These are phyloP conservation scores for Zaprionus nigranus DNA, from an alignment of 1,140 invertebrate species.

Conservation along the genomic window DNA sequence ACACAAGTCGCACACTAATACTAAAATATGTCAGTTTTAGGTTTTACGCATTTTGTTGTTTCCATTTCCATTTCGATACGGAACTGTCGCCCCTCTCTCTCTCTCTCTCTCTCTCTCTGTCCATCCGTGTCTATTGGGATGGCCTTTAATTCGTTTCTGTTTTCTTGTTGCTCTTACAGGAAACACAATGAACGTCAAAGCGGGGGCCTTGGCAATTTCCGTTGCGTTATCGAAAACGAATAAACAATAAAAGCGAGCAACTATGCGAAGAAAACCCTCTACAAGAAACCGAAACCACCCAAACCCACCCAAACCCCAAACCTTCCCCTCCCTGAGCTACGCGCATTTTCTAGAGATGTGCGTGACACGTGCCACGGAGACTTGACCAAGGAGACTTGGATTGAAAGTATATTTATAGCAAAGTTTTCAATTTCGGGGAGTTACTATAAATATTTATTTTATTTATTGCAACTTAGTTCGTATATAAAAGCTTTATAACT, in stretches of 20 bases:
- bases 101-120: slow-evolving; percentile 23
- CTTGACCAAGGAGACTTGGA: too few relatives aligned
- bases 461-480: not conserved
- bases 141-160: slow-evolving; percentile 64
- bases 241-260: slow-evolving; percentile 75
- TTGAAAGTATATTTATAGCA: too few relatives aligned
- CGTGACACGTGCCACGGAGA: slow-evolving; percentile 2
- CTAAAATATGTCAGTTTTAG: slow-evolving; percentile 63
- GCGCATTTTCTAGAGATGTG: slow-evolving; percentile 27
- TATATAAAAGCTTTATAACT: not conserved
- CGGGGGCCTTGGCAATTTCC: slow-evolving; percentile 69
- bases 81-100: not conserved
- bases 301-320: not conserved
- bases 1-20: slow-evolving; percentile 43
- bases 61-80: slow-evolving; percentile 39
- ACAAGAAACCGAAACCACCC: not conserved
- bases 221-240: slow-evolving; percentile 79
- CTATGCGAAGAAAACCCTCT: slow-evolving; percentile 47
- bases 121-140: slow-evolving; percentile 15
- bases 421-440: not conserved
- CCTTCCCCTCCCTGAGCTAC: not conserved
- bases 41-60: slow-evolving; percentile 70
- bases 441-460: not conserved
- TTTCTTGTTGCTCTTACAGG: slow-evolving; percentile 43
- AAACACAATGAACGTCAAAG: slow-evolving; percentile 60